Evolutionary conservation across 2,888 invertebrate genomes (phyloP), one percentile per base, ranked within the genome.

Genomic region (Subacronicta megacephala): DNA sequence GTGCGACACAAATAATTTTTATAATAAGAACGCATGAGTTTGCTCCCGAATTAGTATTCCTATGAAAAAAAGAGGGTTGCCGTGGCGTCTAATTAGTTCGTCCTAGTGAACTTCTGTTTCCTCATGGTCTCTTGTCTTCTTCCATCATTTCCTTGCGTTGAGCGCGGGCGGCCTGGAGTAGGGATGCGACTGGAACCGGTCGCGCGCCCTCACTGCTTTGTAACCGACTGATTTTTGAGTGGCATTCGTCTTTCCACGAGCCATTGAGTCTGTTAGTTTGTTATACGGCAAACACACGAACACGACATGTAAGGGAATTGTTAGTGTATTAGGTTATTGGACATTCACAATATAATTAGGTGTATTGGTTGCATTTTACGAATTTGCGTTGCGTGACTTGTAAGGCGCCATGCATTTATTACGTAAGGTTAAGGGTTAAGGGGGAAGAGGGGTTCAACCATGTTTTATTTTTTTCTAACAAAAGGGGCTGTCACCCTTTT

Each of bases 221-320:
- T 80, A 93, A 88, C 93, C 93, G 52, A 93, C 92, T 87, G 90
- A 82, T 64, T 79, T 92, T 84, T 92, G 85, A 88, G 83, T 88
- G 67, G 81, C 63, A 77, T 77, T 80, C 52, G 71, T 54, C 73
- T 82, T 87, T 53, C 68, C 62, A 17, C 80, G 78, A 58, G 53
- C 66, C 62, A 50, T 62, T 13, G 64, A 57, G 45, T 82, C 90
- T 92, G 83, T 90, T 90, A 90, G 85, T 88, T 70, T 53, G 82
- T 89, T 85, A 87, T 70, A 83, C 75, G 47, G 54, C 73, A 72
- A 61, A 72, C 67, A 69, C 59, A 67, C 62, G 62, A 54, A 69
- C 66, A 70, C 73, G 77, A 82, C 82, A 79, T 75, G 64, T 38
- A 70, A 84, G 66, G 79, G 57, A 74, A 72, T 70, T 67, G 66